Base-by-base conservation (phyloP, 2,888 invertebrate genomes). In the Tribolium freemani region DNA sequence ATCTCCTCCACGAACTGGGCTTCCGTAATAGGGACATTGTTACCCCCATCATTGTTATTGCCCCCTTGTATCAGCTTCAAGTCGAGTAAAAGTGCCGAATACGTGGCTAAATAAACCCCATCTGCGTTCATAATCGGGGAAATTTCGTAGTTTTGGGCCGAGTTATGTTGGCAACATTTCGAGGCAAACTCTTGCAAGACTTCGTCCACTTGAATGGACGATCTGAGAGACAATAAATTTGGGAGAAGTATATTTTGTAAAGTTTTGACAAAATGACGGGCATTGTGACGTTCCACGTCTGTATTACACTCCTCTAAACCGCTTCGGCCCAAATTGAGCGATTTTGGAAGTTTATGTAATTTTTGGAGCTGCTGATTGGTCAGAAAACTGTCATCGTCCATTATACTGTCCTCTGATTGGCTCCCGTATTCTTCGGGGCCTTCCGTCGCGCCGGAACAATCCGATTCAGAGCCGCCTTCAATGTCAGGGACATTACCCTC, bases 1-100 rank as follows among this genome's bases (percentile, higher is more conserved):
- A 98, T 94, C 83, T 96, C 94, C 80, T 96, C 96, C 1, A 97
- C 94, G 84, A 98, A 98, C 85, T 96, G 94, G 73, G 94, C 93
- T 91, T 97, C 93, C 0, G 92, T 92, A 80, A 92, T 87, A 0
- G 92, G 91, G 10, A 92, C 81, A 63, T 78, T 83, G 71, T 89
- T 88, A 20, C 76, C 80, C 70, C 84, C 84, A 44, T 88, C 89
- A 82, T 96, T 97, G 86, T 94, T n/a, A n/a, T n/a, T 96, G 61
- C 93, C 93, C 46, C 90, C 89, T 72, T 92, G 90, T 56, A 94
- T 91, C 16, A 97, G 90, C 81, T 94, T 94, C 69, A 96, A 88
- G 81, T 94, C 96, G 0, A 98, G 88, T 51, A 95, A 87, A 16
- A 98, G 86, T 0, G 96, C 94, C 0, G 96, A 93, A 83, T 96